Conservation (phyloP, 2,888 invertebrate genomes). For the Coelopa pilipes region DNA sequence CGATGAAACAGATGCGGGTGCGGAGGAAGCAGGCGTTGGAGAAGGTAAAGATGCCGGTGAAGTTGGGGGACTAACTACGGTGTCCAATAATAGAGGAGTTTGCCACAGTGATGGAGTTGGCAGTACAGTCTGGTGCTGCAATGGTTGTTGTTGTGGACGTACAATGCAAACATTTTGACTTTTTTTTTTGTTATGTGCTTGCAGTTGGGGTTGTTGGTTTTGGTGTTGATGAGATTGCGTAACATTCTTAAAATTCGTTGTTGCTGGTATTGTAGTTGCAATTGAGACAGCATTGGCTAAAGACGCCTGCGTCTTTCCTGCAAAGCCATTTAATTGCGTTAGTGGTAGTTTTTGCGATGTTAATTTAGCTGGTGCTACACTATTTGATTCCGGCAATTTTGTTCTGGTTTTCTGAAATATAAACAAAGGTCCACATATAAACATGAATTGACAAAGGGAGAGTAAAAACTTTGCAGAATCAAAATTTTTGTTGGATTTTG, state of each 20-base stretch:
- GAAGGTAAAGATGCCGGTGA: constrained; percentile 56
- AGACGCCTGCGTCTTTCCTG: constrained; percentile 56
- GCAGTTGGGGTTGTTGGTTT: constrained; percentile 48
- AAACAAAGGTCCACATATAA: no score
- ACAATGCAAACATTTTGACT: constrained; percentile 58
- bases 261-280: constrained; percentile 35
- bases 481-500: no score
- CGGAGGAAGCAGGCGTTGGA: constrained; percentile 34
- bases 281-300: constrained; percentile 42
- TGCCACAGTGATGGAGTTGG: constrained; percentile 62
- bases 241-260: constrained; percentile 57
- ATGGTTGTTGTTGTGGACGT: constrained; percentile 57
- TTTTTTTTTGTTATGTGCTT: constrained; percentile 44
- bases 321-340: constrained; percentile 51
- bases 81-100: constrained; percentile 58
- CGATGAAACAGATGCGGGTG: constrained; percentile 33
- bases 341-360: constrained; percentile 41
- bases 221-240: constrained; percentile 56
- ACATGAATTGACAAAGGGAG: no score
- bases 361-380: constrained; percentile 33
- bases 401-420: constrained; percentile 23
- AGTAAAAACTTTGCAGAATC: no score
- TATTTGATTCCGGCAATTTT: constrained; percentile 13
- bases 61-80: constrained; percentile 54
- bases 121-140: constrained; percentile 48